Evolutionary conservation across 2,888 invertebrate species (phyloP).

Genomic region (Drosophila nigritarsus): DNA sequence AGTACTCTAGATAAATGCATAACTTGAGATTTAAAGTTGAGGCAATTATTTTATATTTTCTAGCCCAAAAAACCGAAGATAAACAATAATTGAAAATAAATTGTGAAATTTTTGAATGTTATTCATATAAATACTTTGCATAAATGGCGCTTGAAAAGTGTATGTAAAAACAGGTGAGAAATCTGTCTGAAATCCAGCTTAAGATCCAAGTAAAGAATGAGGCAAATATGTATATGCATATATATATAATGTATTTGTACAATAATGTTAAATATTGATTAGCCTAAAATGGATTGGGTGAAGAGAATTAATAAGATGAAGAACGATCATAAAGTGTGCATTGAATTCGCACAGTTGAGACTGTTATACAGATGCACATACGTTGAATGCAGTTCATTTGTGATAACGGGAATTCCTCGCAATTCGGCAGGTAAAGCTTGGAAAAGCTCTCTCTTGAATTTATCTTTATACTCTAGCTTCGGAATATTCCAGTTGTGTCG

Average conservation of each 20-base stretch:
- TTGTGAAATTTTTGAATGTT: background rate
- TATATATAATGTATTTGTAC: background rate
- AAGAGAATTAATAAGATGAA: background rate
- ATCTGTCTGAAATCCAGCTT: background rate
- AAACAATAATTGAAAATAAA: background rate
- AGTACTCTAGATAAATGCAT: background rate
- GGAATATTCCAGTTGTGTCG: background rate
- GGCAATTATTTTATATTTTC: too few species aligned
- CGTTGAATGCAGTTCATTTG: conserved; percentile 14
- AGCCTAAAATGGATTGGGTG: background rate
- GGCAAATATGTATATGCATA: background rate
- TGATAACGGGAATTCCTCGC: conserved; percentile 55
- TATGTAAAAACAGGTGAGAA: background rate
- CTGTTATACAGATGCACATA: conserved; percentile 12
- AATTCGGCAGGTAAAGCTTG: conserved; percentile 25
- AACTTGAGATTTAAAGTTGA: background rate
- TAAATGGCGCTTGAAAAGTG: background rate
- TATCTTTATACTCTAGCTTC: background rate
- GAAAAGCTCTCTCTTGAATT: conserved; percentile 6
- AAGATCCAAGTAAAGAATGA: background rate
- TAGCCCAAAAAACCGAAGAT: background rate
- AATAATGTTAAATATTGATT: background rate
- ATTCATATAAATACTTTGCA: background rate
- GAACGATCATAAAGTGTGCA: background rate
- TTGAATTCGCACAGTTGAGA: conserved; percentile 8